Evolutionary conservation across 2,797 vertebrate species (phyloP).

Genomic region (Streptopelia turtur): DNA sequence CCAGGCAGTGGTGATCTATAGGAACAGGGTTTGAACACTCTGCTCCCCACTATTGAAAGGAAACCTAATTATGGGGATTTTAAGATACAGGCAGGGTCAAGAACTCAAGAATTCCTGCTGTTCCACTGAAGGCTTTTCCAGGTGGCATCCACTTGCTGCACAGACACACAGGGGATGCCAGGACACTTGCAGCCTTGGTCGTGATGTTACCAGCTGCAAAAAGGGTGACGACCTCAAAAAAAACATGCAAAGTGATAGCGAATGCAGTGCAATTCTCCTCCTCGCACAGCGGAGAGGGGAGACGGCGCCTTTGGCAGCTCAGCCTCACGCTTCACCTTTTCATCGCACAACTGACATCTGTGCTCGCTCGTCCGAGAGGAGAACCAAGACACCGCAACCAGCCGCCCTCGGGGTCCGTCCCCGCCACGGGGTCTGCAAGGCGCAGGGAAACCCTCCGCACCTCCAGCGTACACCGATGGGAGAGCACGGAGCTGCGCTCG

Average conservation of each 20-base stretch:
- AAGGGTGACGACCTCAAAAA: not conserved
- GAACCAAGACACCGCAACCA: not conserved
- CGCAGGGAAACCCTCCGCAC: not conserved
- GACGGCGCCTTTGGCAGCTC: not conserved
- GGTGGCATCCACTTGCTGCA: not conserved
- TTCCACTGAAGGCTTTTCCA: not conserved
- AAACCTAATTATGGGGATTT: not conserved
- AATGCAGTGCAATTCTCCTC: not conserved
- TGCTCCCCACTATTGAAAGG: not conserved
- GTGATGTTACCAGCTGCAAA: not conserved
- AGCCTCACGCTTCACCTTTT: not conserved
- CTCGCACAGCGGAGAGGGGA: not conserved
- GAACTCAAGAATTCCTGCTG: not conserved
- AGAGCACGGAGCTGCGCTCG: not conserved
- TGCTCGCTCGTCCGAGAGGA: not conserved
- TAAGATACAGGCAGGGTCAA: not conserved
- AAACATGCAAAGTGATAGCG: not conserved
- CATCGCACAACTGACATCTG: not conserved
- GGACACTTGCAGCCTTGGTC: not conserved
- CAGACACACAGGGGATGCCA: not conserved
- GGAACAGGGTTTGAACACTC: accelerated
- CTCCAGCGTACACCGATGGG: accelerated
- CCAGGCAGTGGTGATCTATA: not conserved
- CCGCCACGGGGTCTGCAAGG: accelerated
- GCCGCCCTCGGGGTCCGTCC: not conserved